Percentiles rank a stretch among this genome's conserved stretches.
Evolutionary conservation across 2,888 invertebrate genomes (phyloP).

Genomic region (Dryobotodes eremita): DNA sequence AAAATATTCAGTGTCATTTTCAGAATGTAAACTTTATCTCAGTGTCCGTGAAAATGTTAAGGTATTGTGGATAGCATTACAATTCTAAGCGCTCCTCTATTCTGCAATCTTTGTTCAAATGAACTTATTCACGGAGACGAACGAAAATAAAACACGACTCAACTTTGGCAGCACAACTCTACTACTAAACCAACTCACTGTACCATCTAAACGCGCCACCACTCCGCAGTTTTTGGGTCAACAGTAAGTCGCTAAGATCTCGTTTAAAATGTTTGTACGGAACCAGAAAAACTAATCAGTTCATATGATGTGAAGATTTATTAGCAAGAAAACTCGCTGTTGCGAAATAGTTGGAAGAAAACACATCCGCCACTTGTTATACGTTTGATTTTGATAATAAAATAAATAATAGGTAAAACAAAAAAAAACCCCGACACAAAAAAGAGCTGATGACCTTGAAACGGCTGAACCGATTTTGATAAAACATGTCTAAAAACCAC

Average conservation of each 20-base stretch:
- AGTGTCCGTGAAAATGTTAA: too few relatives aligned
- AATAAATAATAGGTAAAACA: too few relatives aligned
- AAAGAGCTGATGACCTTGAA: too few relatives aligned
- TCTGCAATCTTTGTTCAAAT: background rate
- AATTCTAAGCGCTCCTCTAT: background rate
- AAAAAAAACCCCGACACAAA: too few relatives aligned
- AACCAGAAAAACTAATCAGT: constrained; percentile 56
- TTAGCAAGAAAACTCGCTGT: background rate
- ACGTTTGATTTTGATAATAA: too few relatives aligned
- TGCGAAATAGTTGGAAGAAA: too few relatives aligned
- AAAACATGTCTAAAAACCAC: too few relatives aligned
- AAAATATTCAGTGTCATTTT: too few relatives aligned
- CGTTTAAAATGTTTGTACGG: constrained; percentile 66
- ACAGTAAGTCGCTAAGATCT: constrained; percentile 55
- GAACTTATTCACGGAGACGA: background rate
- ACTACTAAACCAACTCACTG: constrained; percentile 43
- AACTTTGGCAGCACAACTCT: constrained; percentile 18
- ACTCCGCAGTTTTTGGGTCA: constrained; percentile 71
- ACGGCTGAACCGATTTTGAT: too few relatives aligned
- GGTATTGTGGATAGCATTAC: background rate
- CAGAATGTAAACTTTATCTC: too few relatives aligned
- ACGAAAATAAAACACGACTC: constrained; percentile 8
- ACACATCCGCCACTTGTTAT: too few relatives aligned
- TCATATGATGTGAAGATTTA: constrained; percentile 13
- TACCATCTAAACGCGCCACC: constrained; percentile 31